Conservation (phyloP, 1,140 invertebrate species). For the Patella vulgata region DNA sequence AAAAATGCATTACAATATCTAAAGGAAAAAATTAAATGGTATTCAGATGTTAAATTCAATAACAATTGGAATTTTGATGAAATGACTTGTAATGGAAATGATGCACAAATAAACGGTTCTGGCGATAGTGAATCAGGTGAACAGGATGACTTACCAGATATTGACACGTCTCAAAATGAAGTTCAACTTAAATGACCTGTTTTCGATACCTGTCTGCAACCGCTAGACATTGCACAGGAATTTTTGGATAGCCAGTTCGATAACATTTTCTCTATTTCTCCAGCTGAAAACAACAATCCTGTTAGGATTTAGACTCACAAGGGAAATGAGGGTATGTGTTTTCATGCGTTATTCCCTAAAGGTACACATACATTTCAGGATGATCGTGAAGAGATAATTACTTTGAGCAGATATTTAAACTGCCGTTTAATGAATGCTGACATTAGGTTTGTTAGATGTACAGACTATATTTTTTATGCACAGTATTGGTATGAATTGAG, state of each 20-base stretch:
- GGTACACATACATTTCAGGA: too few relatives aligned
- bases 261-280: conserved; percentile 21
- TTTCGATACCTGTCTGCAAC: conserved; percentile 30
- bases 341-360: conserved; percentile 22
- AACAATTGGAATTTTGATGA: not conserved
- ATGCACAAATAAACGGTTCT: not conserved
- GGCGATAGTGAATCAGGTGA: not conserved
- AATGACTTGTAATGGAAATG: not conserved
- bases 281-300: conserved; percentile 3
- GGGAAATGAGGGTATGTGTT: conserved; percentile 13
- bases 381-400: too few relatives aligned
- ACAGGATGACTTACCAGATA: conserved; percentile 4
- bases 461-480: too few relatives aligned
- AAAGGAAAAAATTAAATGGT: too few relatives aligned
- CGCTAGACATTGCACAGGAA: conserved; percentile 34
- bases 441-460: too few relatives aligned
- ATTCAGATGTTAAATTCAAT: not conserved
- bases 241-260: conserved; percentile 21
- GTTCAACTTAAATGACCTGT: not conserved
- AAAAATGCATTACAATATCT: too few relatives aligned
- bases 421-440: too few relatives aligned
- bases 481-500: too few relatives aligned
- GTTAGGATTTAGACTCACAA: conserved; percentile 21
- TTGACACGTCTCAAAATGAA: conserved; percentile 8
- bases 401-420: too few relatives aligned